Conservation (phyloP, 2,888 invertebrate genomes). For the Platynereis dumerilii region DNA sequence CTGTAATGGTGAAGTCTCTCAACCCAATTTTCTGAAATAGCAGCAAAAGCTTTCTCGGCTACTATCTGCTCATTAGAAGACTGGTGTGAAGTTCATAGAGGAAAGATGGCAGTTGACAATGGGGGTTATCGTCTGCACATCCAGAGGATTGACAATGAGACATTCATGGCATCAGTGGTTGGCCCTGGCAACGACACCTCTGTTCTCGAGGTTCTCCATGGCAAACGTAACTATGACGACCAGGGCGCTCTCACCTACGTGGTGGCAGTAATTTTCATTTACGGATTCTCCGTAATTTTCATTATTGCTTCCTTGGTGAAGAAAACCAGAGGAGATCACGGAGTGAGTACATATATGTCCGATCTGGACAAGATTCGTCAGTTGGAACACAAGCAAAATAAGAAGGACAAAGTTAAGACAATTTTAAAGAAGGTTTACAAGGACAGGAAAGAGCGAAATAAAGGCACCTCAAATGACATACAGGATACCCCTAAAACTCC, state of each 20-base stretch:
- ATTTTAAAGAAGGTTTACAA: too few relatives aligned
- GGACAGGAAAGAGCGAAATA: too few relatives aligned
- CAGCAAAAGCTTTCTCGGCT: too few relatives aligned
- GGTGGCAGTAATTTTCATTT: conserved; percentile 57
- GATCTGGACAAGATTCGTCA: conserved; percentile 56
- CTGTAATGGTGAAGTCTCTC: too few relatives aligned
- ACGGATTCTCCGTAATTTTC: conserved; percentile 59
- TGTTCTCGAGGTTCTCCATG: not conserved
- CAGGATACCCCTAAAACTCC: too few relatives aligned
- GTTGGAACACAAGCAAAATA: conserved; percentile 51
- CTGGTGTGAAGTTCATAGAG: too few relatives aligned
- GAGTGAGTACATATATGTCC: conserved; percentile 53
- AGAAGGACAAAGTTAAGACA: conserved; percentile 16
- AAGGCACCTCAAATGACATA: too few relatives aligned
- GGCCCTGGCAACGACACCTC: conserved; percentile 4
- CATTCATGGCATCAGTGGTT: conserved; percentile 16
- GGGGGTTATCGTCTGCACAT: conserved; percentile 11
- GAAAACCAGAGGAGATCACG: conserved; percentile 55
- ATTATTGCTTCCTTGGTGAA: conserved; percentile 60
- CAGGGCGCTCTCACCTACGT: conserved; percentile 59
- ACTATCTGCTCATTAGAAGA: too few relatives aligned
- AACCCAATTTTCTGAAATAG: too few relatives aligned
- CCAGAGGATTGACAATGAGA: conserved; percentile 11
- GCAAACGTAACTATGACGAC: conserved; percentile 42
- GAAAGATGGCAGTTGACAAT: too few relatives aligned